A percentile compares a stretch with the other conserved stretches of the same genome.
Conservation (phyloP, 2,888 invertebrate species). For the Scaeva pyrastri region DNA sequence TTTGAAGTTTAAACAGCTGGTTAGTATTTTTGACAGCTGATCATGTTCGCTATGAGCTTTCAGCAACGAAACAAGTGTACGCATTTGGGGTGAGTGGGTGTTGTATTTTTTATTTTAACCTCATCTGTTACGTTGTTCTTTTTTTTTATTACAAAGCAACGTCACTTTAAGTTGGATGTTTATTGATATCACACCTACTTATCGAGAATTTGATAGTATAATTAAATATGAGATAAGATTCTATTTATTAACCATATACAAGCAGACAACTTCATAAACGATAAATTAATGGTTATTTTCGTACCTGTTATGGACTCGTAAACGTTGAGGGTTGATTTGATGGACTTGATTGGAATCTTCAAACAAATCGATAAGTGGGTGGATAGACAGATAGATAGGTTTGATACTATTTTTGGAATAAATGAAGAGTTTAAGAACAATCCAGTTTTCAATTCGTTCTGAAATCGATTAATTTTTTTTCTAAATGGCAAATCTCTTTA, state of each 20-base stretch:
- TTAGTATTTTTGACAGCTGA: slow-evolving; percentile 46
- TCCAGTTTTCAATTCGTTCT: too few relatives aligned
- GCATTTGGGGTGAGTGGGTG: not conserved
- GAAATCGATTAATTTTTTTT: too few relatives aligned
- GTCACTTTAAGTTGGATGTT: not conserved
- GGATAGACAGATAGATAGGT: not conserved
- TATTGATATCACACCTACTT: not conserved
- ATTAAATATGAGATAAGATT: not conserved
- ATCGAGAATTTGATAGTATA: not conserved
- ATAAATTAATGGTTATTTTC: not conserved
- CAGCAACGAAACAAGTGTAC: not conserved
- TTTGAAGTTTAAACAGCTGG: slow-evolving; percentile 32
- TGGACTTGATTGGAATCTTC: not conserved
- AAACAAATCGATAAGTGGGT: not conserved
- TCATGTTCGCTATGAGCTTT: slow-evolving; percentile 49
- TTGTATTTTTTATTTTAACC: not conserved
- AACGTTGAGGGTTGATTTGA: not conserved
- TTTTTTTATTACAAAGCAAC: too few relatives aligned
- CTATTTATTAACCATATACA: not conserved
- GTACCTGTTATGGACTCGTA: not conserved
- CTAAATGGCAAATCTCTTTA: too few relatives aligned
- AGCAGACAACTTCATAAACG: not conserved
- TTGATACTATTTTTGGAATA: too few relatives aligned
- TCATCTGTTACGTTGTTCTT: not conserved
- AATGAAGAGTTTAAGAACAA: too few relatives aligned